phyloP scores from a whole-genome alignment of 2,113 vertebrate species.

The Plestiodon gilberti region DNA sequence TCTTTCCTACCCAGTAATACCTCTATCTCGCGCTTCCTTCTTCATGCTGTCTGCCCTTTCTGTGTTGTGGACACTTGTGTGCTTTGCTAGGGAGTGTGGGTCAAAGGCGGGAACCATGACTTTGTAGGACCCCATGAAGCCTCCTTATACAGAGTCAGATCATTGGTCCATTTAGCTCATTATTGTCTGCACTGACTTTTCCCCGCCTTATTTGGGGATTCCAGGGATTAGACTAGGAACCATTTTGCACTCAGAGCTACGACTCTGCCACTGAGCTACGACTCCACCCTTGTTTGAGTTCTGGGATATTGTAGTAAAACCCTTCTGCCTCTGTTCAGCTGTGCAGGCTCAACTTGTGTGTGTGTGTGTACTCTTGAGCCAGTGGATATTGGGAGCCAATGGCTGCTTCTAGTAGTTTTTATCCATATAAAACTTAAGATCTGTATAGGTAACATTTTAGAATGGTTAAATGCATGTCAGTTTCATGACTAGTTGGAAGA shows the following conservation, averaged over 20 bases:
- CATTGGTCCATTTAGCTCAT: no score
- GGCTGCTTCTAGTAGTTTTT: not conserved
- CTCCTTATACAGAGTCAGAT: no score
- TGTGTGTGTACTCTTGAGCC: no score
- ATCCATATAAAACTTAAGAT: not conserved
- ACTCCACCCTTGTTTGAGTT: no score
- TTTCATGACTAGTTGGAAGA: not conserved
- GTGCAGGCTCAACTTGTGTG: no score
- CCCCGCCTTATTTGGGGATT: not conserved
- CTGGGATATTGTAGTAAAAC: not conserved
- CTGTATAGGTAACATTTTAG: not conserved
- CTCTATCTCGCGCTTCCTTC: not conserved
- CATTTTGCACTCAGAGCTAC: no score
- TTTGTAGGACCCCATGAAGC: not conserved
- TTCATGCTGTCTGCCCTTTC: not conserved
- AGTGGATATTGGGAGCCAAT: not conserved
- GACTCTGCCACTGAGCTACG: no score
- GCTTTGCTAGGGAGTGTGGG: not conserved
- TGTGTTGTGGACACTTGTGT: not conserved
- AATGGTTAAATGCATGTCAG: not conserved
- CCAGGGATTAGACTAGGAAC: no score
- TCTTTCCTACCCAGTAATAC: not conserved
- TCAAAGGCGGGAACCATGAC: not conserved
- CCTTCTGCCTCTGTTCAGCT: not conserved
- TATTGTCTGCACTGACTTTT: not conserved